phyloP scores from a whole-genome alignment of 2,113 vertebrate species.

The Callopanchax toddi region DNA sequence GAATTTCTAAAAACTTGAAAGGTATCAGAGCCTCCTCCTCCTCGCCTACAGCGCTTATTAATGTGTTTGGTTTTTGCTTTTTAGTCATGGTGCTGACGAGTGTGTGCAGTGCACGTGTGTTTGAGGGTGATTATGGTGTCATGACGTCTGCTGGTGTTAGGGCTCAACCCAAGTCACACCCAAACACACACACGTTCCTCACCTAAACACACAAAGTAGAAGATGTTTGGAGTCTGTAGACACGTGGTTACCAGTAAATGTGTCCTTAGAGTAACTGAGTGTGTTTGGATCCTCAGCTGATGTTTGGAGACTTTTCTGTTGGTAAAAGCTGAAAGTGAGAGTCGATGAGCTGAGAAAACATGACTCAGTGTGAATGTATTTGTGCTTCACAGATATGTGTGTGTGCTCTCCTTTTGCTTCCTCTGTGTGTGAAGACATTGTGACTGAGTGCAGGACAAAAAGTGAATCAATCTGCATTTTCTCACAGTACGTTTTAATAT shows the following conservation, averaged over 20 bases:
- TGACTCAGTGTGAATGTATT: constrained; percentile 27
- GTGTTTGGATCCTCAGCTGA: constrained; percentile 47
- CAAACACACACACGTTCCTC: constrained; percentile 14
- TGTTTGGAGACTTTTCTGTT: constrained; percentile 40
- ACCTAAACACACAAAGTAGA: constrained; percentile 24
- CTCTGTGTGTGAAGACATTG: background rate
- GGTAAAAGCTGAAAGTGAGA: constrained; percentile 23
- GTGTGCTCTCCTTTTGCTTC: background rate
- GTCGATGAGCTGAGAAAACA: constrained; percentile 16
- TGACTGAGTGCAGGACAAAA: background rate
- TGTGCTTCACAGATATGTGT: constrained; percentile 6
- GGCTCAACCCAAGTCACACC: constrained; percentile 49
- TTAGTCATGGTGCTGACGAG: constrained; percentile 2
- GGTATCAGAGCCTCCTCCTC: constrained; percentile 10
- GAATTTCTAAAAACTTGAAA: constrained; percentile 1
- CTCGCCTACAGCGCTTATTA: background rate
- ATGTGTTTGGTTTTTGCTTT: constrained; percentile 32
- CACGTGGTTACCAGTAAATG: constrained; percentile 50
- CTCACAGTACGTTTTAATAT: too few species aligned
- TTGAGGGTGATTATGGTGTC: constrained; percentile 47
- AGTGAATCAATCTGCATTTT: too few species aligned
- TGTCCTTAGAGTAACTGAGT: constrained; percentile 20
- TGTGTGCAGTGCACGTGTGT: constrained; percentile 31
- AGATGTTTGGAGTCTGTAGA: too few species aligned
- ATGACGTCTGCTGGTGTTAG: constrained; percentile 56